Evolutionary conservation across 2,888 invertebrate species (phyloP).

Genomic region (Digitonthophagus gazella): DNA sequence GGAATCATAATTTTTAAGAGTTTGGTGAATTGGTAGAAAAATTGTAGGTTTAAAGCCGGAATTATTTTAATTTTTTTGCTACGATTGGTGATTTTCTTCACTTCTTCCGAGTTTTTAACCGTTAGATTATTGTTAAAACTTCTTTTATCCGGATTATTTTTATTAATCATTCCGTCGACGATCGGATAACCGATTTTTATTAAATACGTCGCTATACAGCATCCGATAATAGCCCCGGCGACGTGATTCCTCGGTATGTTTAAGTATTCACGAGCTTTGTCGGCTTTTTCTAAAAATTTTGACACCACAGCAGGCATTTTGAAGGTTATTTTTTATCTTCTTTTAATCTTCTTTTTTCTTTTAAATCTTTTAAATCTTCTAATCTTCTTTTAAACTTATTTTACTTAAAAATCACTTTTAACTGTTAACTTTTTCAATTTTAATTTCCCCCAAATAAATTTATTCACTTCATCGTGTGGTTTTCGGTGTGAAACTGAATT

Average conservation of each 20-base stretch:
- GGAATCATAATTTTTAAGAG: slow-evolving; percentile 89
- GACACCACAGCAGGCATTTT: slow-evolving; percentile 64
- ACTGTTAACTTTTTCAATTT: too few relatives aligned
- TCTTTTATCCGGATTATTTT: slow-evolving; percentile 42
- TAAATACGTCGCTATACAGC: slow-evolving; percentile 57
- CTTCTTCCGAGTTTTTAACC: slow-evolving; percentile 35
- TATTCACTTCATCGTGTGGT: too few relatives aligned
- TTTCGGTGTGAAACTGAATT: too few relatives aligned
- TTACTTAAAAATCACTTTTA: too few relatives aligned
- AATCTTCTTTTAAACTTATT: too few relatives aligned
- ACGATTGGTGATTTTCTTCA: slow-evolving; percentile 14
- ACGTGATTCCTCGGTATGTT: slow-evolving; percentile 58
- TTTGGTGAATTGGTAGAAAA: slow-evolving; percentile 73
- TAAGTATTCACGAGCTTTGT: slow-evolving; percentile 54
- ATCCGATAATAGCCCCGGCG: slow-evolving; percentile 61
- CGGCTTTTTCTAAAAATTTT: slow-evolving; percentile 61
- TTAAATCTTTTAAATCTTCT: too few relatives aligned
- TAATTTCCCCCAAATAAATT: too few relatives aligned
- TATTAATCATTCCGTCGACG: slow-evolving; percentile 51
- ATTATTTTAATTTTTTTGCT: slow-evolving; percentile 27
- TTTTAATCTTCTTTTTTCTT: neutral
- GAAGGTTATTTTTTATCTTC: slow-evolving; percentile 2
- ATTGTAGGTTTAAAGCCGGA: slow-evolving; percentile 74
- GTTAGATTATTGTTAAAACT: slow-evolving; percentile 47
- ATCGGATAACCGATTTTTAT: slow-evolving; percentile 64